Evolutionary conservation across 2,888 invertebrate genomes (phyloP).

Genomic region (Zelleria hepariella): DNA sequence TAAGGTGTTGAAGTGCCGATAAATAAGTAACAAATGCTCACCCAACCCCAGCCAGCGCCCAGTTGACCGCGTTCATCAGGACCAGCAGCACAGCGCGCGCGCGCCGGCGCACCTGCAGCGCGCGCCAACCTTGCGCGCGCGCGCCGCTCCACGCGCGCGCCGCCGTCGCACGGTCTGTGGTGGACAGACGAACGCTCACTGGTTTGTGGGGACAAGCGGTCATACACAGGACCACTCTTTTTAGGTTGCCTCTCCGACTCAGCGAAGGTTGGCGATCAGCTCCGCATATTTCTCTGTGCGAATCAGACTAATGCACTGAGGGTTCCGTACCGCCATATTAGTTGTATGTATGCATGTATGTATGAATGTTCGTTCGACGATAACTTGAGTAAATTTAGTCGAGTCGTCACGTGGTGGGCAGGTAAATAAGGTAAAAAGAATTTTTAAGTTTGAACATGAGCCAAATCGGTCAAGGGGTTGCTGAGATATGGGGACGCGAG

Average conservation of each 20-base stretch:
- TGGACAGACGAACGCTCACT: neutral
- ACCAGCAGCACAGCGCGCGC: slow-evolving; percentile 72
- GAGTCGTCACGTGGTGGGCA: too few species aligned
- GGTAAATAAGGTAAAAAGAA: too few species aligned
- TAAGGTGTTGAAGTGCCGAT: neutral
- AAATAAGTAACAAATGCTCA: slow-evolving; percentile 17
- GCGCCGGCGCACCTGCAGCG: slow-evolving; percentile 32
- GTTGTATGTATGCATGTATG: neutral
- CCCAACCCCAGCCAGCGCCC: slow-evolving; percentile 77
- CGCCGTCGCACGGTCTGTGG: slow-evolving; percentile 11
- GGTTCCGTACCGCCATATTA: too few species aligned
- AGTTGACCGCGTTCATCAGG: slow-evolving; percentile 75
- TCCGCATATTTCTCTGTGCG: neutral
- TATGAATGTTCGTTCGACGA: too few species aligned
- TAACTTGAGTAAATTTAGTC: too few species aligned
- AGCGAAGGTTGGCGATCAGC: too few species aligned
- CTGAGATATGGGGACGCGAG: too few species aligned
- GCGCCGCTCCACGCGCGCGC: slow-evolving; percentile 15
- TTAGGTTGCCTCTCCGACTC: too few species aligned
- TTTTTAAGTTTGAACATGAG: too few species aligned
- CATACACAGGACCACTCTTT: neutral
- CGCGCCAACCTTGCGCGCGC: slow-evolving; percentile 19
- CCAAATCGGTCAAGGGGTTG: too few species aligned
- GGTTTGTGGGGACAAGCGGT: neutral
- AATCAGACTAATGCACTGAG: neutral